phyloP scores from a whole-genome alignment of 2,888 invertebrate genomes.

The Eretmocerus hayati region DNA sequence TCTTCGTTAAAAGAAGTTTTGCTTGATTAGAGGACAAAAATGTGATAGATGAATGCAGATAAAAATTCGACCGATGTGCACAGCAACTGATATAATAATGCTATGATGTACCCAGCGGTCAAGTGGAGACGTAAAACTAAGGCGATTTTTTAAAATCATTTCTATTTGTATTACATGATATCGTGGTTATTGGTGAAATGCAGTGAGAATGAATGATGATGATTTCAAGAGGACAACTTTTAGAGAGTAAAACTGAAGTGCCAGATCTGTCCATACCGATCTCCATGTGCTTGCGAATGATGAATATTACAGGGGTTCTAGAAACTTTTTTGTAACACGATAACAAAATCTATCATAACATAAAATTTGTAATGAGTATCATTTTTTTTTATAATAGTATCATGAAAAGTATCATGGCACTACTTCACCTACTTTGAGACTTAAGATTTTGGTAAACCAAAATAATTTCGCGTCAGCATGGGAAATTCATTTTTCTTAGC shows the following conservation, averaged over 20 bases:
- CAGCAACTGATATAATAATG: slow-evolving; percentile 29
- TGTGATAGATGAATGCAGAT: slow-evolving; percentile 1
- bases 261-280: slow-evolving; percentile 20
- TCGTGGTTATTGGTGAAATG: slow-evolving; percentile 21
- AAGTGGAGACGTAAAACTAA: slow-evolving; percentile 9
- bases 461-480: no score
- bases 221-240: slow-evolving; percentile 14
- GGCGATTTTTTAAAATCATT: no score
- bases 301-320: neutral
- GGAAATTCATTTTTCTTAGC: no score
- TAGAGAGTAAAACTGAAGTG: slow-evolving; percentile 20
- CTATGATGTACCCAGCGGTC: neutral
- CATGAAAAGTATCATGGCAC: no score
- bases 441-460: no score
- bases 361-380: no score
- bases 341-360: no score
- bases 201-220: slow-evolving; percentile 24
- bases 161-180: slow-evolving; percentile 10
- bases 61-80: slow-evolving; percentile 35
- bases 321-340: no score
- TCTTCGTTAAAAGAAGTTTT: slow-evolving; percentile 17
- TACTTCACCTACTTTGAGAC: no score
- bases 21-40: neutral
- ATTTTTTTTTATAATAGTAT: neutral
- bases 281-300: neutral